Evolutionary conservation across 1,140 invertebrate genomes (phyloP), one percentile per base, ranked within the genome.

Genomic region (Drosophila elegans): DNA sequence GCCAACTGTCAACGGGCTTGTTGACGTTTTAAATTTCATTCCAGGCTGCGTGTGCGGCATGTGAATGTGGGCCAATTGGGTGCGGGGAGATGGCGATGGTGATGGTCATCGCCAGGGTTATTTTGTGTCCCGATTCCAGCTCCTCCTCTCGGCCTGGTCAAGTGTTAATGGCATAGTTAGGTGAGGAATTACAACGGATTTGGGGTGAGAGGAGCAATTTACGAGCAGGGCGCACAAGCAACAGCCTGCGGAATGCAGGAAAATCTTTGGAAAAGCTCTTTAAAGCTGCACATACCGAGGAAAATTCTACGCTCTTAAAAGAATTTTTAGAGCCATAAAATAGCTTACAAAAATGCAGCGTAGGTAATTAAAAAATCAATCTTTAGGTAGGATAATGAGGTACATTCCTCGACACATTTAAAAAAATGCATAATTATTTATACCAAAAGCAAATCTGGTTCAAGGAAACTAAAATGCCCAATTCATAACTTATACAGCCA

Each of bases 1-100:
- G 82, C 53, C 82, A 85, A 85, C 82, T 86, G 82, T 82, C 78
- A 77, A 78, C 83, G 69, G 48, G 69, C 63, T 62, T 51, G 75
- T 75, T 79, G 75, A 75, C 60, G 71, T 60, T 75, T 78, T 78
- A 66, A 56, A 74, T 74, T 74, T 74, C 49, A 48, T 69, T 51
- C 49, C 49, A 29, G 34, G 39, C 66, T 59, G 74, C 73, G 59
- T 56, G 74, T 69, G 69, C 41, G 57, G 48, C 46, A 41, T 38
- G 53, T 21, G 52, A 42, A 44, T 41, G 52, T 11, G 38, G 41
- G 34, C 57, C 41, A 46, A 46, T 11, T 21, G 46, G 64, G 48
- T 42, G 36, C 13, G 44, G 42, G 49, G 11, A 53, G 49, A 60
- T 52, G 69, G 57, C 61, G 51, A 21, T 21, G 16, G 16, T 21